phyloP scores from a whole-genome alignment of 2,797 vertebrate species.

The Luscinia luscinia region DNA sequence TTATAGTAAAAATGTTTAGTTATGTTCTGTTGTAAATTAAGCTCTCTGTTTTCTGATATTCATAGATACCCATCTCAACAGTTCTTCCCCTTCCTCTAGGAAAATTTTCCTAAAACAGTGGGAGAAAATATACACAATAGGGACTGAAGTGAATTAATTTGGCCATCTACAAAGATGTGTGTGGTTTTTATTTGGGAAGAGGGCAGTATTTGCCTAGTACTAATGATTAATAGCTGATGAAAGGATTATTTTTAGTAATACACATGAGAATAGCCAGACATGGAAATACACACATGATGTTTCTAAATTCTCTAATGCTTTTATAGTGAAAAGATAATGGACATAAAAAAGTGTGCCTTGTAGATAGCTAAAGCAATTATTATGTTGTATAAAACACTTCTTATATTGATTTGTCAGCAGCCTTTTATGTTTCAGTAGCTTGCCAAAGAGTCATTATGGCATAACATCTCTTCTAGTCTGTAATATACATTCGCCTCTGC shows the following conservation, averaged over 20 bases:
- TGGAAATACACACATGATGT: neutral
- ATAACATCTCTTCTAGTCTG: neutral
- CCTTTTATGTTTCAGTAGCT: slow-evolving; percentile 14
- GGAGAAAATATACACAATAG: neutral
- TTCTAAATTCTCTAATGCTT: slow-evolving; percentile 4
- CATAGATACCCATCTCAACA: neutral
- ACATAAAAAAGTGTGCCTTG: neutral
- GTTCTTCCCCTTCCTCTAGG: neutral
- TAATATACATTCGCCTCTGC: neutral
- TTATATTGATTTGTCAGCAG: slow-evolving; percentile 23
- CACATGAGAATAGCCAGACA: neutral
- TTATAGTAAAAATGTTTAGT: slow-evolving; percentile 11
- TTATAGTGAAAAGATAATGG: slow-evolving; percentile 27
- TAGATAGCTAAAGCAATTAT: slow-evolving; percentile 8
- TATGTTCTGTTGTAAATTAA: neutral
- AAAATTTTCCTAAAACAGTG: neutral
- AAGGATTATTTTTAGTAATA: neutral
- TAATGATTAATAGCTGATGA: neutral
- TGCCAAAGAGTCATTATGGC: neutral
- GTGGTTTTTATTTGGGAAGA: neutral
- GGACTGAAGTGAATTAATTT: neutral
- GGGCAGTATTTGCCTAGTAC: neutral
- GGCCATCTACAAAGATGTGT: neutral
- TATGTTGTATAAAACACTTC: neutral
- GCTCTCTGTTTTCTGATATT: neutral